Conservation (phyloP, 2,888 invertebrate genomes). For the Gandaritis pyraliata region DNA sequence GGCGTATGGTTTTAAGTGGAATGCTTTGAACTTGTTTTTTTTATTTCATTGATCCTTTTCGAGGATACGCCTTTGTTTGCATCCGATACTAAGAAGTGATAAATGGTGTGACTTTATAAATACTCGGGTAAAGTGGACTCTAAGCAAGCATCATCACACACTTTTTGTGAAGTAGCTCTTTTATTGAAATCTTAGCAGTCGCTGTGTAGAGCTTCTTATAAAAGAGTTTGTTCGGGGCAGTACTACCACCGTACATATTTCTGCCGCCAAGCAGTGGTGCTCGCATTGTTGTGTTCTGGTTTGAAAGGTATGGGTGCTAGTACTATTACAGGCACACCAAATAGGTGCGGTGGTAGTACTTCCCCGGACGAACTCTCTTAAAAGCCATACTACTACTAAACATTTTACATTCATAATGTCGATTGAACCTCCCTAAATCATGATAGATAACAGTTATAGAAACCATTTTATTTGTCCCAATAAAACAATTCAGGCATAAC, state of each 20-base stretch:
- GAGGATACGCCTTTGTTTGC: slow-evolving; percentile 1
- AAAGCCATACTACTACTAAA: no score
- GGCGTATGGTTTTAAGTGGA: slow-evolving; percentile 17
- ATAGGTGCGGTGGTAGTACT: no score
- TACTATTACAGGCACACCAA: no score
- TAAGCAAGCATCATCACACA: no score
- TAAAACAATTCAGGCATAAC: slow-evolving; percentile 30
- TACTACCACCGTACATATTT: no score
- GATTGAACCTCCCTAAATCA: background rate
- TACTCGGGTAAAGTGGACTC: background rate
- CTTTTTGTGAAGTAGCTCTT: no score
- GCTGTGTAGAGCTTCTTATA: no score
- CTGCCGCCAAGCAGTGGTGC: no score
- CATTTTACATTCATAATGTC: background rate
- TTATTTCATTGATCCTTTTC: slow-evolving; percentile 11
- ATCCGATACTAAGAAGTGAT: background rate
- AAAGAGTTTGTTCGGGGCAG: no score
- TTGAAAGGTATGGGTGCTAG: no score
- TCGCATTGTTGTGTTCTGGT: no score
- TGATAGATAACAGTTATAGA: slow-evolving; percentile 21
- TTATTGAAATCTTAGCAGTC: no score
- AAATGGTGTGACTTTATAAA: background rate
- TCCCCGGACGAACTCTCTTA: background rate
- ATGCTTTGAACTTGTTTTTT: slow-evolving; percentile 15
- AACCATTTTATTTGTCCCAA: slow-evolving; percentile 21